phyloP scores from a whole-genome alignment of 2,888 invertebrate species.

The Metalampra italica region DNA sequence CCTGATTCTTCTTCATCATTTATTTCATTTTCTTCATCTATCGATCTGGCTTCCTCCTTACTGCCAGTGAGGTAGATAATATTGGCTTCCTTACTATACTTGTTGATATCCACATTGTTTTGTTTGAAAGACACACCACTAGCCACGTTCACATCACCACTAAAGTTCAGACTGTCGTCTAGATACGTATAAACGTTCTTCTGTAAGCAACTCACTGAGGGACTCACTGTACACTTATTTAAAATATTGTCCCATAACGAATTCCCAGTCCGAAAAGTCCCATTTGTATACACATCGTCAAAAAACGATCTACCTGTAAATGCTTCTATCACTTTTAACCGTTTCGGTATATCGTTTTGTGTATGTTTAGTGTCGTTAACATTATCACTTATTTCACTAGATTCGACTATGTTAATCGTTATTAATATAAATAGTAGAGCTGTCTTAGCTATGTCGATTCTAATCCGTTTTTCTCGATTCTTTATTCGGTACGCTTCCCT shows the following conservation, averaged over 20 bases:
- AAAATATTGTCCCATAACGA: conserved; percentile 86
- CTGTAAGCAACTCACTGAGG: conserved; percentile 86
- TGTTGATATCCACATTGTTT: conserved; percentile 80
- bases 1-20: conserved; percentile 59
- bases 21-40: conserved; percentile 61
- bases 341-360: conserved; percentile 43
- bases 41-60: conserved; percentile 38
- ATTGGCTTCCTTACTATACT: conserved; percentile 76
- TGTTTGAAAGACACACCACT: conserved; percentile 81
- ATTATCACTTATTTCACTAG: conserved; percentile 27
- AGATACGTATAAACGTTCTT: conserved; percentile 87
- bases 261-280: conserved; percentile 79
- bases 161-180: conserved; percentile 80
- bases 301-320: conserved; percentile 54
- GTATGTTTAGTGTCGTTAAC: conserved; percentile 24
- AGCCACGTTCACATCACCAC: conserved; percentile 82
- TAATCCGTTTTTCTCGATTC: conserved; percentile 15
- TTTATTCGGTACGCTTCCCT: conserved; percentile 6
- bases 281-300: conserved; percentile 62
- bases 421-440: conserved; percentile 41
- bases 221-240: conserved; percentile 82
- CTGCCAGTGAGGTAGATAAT: conserved; percentile 63
- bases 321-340: conserved; percentile 51
- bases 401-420: conserved; percentile 32
- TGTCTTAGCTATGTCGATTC: conserved; percentile 31